Evolutionary conservation across 2,888 invertebrate genomes (phyloP).

Genomic region (Proisotoma minuta): DNA sequence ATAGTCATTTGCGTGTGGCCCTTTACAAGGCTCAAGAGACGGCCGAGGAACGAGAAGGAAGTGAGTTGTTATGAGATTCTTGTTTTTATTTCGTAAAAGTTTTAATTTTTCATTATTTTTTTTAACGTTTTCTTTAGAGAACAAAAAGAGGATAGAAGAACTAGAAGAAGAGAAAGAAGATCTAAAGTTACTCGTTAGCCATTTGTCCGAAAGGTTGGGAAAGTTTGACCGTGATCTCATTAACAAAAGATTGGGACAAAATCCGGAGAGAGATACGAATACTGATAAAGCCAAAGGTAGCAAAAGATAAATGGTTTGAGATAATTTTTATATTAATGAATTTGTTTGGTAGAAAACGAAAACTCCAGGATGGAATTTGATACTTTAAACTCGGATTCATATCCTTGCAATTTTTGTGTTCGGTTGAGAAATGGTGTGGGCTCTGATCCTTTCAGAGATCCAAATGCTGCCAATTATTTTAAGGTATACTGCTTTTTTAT

Average conservation of each 20-base stretch:
- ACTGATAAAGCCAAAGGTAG: too few relatives aligned
- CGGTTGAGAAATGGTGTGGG: slow-evolving; percentile 40
- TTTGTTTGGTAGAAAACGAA: too few relatives aligned
- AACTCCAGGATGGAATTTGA: too few relatives aligned
- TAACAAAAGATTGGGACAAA: too few relatives aligned
- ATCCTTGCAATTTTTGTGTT: slow-evolving; percentile 39
- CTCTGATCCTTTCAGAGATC: slow-evolving; percentile 31
- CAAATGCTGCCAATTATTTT: slow-evolving; percentile 38
- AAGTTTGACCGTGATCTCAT: too few relatives aligned
- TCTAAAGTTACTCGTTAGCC: slow-evolving; percentile 40
- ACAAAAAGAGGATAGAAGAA: slow-evolving; percentile 21
- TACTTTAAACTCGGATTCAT: too few relatives aligned
- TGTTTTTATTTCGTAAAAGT: neutral
- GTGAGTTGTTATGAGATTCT: neutral
- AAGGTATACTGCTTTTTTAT: slow-evolving; percentile 30
- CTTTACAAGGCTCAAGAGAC: slow-evolving; percentile 32
- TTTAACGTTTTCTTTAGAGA: slow-evolving; percentile 2
- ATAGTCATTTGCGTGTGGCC: slow-evolving; percentile 40
- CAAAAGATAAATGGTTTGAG: too few relatives aligned
- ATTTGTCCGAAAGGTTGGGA: slow-evolving; percentile 30
- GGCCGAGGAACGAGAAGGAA: neutral
- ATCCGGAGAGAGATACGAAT: too few relatives aligned
- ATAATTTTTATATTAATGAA: too few relatives aligned
- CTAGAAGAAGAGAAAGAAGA: slow-evolving; percentile 43
- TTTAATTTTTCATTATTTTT: slow-evolving; percentile 18